A percentile compares a stretch with the other conserved stretches of the same genome.
Conservation (phyloP, 2,888 invertebrate species). For the Thera obeliscata region DNA sequence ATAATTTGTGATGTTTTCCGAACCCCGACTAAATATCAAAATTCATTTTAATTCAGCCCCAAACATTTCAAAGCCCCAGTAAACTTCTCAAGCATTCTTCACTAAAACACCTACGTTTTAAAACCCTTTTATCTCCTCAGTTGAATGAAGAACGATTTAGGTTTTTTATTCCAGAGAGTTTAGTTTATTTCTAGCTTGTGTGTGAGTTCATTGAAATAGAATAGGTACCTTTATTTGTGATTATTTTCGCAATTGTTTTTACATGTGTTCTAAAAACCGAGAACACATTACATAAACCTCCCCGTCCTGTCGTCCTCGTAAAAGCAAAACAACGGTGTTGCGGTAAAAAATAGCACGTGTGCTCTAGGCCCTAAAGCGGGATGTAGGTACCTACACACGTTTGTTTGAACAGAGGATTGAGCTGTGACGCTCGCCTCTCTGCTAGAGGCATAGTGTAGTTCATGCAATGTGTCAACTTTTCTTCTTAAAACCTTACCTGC, state of each 20-base stretch:
- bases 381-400: conserved; percentile 53
- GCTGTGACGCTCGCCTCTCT: conserved; percentile 56
- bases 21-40: too few relatives aligned
- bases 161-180: neutral
- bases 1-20: too few relatives aligned
- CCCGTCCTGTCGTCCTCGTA: conserved; percentile 24
- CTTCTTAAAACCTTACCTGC: neutral
- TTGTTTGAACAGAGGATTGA: conserved; percentile 71
- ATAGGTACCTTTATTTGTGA: neutral
- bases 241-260: conserved; percentile 4
- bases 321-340: conserved; percentile 39
- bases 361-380: conserved; percentile 50
- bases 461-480: conserved; percentile 8
- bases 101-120: too few relatives aligned
- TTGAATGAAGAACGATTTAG: too few relatives aligned
- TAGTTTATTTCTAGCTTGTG: neutral
- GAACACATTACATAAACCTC: conserved; percentile 37
- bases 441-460: conserved; percentile 39
- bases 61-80: too few relatives aligned
- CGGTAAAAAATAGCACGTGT: conserved; percentile 47
- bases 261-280: conserved; percentile 36
- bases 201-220: conserved; percentile 12
- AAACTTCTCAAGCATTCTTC: too few relatives aligned
- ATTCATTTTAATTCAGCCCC: too few relatives aligned
- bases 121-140: too few relatives aligned